Conservation (phyloP, 2,113 vertebrate species). For the Petrocephalus microphthalmus region DNA sequence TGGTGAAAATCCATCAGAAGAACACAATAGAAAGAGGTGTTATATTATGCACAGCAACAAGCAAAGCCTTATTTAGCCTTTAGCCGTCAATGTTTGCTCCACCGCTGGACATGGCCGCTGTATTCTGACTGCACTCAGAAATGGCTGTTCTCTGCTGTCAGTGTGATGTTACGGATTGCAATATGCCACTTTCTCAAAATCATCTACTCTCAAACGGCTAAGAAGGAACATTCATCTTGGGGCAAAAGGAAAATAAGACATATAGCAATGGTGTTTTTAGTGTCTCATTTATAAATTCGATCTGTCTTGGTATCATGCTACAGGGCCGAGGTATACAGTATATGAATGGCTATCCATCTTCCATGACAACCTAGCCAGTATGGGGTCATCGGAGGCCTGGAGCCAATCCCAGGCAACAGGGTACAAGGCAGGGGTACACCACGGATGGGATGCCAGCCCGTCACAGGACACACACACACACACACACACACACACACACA, state of each 20-base stretch:
- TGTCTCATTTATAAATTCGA: neutral
- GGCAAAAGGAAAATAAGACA: neutral
- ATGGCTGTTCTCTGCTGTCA: neutral
- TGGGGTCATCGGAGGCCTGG: neutral
- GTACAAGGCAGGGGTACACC: neutral
- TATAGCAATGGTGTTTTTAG: neutral
- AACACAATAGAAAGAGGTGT: neutral
- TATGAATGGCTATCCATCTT: neutral
- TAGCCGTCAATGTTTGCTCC: neutral
- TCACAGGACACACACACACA: neutral
- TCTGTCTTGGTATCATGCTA: too few relatives aligned
- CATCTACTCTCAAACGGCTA: neutral
- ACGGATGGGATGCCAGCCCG: neutral
- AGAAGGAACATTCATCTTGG: neutral
- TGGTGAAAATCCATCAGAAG: neutral
- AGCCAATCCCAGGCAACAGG: neutral
- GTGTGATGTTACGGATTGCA: neutral
- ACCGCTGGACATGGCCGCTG: neutral
- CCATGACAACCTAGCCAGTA: neutral
- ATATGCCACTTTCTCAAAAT: neutral
- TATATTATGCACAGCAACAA: neutral
- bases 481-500: neutral
- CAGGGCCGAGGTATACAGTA: neutral
- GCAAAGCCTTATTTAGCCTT: neutral
- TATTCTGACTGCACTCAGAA: neutral